Evolutionary conservation across 35 echinoderm and acorn worm species (phyloP).

Genomic region (Diadema setosum): DNA sequence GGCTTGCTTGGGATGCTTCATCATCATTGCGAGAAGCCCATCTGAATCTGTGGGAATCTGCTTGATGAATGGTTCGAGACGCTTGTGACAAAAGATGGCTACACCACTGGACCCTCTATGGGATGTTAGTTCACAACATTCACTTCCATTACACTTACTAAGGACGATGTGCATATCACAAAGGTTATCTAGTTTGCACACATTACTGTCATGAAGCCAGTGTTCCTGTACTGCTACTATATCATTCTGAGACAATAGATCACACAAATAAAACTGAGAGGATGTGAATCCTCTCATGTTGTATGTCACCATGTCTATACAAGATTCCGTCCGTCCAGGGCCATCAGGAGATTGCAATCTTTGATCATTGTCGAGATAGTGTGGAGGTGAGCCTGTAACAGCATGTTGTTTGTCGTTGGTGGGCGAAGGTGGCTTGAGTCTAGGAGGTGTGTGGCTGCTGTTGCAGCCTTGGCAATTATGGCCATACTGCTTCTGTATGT

Average conservation of each 20-base stretch:
- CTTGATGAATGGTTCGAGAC: background rate
- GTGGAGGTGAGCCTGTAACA: background rate
- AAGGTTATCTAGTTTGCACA: background rate
- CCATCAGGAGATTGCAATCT: background rate
- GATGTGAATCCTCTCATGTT: background rate
- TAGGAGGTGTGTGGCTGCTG: background rate
- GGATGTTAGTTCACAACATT: background rate
- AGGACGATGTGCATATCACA: background rate
- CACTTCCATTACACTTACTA: background rate
- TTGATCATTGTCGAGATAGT: background rate
- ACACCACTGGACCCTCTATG: background rate
- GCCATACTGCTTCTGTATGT: background rate
- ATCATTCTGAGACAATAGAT: background rate
- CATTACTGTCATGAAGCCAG: background rate
- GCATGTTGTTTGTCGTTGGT: background rate
- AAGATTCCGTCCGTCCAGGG: background rate
- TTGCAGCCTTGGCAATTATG: background rate
- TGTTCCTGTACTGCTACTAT: background rate
- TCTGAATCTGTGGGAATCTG: background rate
- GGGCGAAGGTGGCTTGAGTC: background rate
- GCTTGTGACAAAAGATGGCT: background rate
- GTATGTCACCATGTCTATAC: background rate
- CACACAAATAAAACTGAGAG: background rate
- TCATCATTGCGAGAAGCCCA: background rate
- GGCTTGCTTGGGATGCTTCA: background rate